These are phyloP conservation scores for Pavo muticus DNA, from an alignment of 2,113 vertebrate species.

Conservation along the genomic window DNA sequence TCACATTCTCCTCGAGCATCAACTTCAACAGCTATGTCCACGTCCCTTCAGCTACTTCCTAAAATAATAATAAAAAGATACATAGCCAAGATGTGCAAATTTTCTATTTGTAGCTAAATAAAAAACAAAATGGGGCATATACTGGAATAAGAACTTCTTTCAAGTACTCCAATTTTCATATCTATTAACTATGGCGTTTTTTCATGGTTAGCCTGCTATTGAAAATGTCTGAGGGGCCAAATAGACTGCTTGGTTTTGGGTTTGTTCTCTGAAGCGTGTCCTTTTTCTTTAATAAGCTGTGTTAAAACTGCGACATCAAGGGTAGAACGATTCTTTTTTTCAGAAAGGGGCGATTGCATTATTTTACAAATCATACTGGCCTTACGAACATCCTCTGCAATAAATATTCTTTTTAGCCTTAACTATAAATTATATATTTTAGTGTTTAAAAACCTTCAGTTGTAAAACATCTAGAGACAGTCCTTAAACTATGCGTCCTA, in stretches of 20 bases:
- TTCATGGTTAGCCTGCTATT: constrained; percentile 49
- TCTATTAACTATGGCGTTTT: constrained; percentile 69
- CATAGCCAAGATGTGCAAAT: constrained; percentile 83
- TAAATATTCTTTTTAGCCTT: constrained; percentile 90
- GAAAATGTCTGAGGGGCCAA: constrained; percentile 55
- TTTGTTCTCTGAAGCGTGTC: constrained; percentile 55
- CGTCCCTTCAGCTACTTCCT: constrained; percentile 78
- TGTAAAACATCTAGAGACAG: constrained; percentile 77
- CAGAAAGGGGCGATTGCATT: constrained; percentile 74
- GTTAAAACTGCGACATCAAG: constrained; percentile 54
- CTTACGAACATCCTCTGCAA: constrained; percentile 84
- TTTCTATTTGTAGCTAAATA: constrained; percentile 74
- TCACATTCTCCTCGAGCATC: constrained; percentile 79
- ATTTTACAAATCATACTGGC: constrained; percentile 86
- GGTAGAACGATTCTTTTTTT: constrained; percentile 51
- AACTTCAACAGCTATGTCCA: constrained; percentile 75
- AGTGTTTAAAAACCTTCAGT: constrained; percentile 86
- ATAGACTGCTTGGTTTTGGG: constrained; percentile 26
- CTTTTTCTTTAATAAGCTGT: constrained; percentile 52
- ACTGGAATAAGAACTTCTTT: constrained; percentile 69
- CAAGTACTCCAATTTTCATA: constrained; percentile 77
- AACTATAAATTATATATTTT: constrained; percentile 89
- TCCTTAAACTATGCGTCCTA: constrained; percentile 74
- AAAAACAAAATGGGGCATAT: constrained; percentile 26
- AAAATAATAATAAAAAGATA: constrained; percentile 74